Evolutionary conservation across 2,113 vertebrate genomes (phyloP), one percentile per base, ranked within the genome.

Genomic region (Oryzias melastigma): DNA sequence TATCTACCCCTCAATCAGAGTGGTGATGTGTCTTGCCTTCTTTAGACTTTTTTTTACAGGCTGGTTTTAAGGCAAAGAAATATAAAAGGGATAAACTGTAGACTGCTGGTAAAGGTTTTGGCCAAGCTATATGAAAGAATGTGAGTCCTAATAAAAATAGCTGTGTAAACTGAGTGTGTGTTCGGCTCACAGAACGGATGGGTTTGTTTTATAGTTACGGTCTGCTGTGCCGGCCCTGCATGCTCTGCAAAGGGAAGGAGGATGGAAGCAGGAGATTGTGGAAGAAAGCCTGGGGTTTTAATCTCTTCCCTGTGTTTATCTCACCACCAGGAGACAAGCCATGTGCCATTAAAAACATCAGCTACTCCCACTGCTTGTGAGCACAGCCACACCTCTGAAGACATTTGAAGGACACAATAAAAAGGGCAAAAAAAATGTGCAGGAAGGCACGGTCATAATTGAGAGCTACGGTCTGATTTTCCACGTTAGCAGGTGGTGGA

Each of bases 301-400:
- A 87, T 88, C 85, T 83, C 84, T 84, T 86, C 75, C 76, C 85
- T 60, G 49, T 89, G 79, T 85, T 89, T 84, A 89, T 88, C 89
- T 85, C 79, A 49, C 82, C 87, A 88, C 87, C 81, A 83, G 75
- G 85, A 88, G 82, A 84, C 79, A 83, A 86, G 85, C 83, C 76
- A 25, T 72, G 75, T 83, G 87, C 89, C 87, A 88, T 91, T 90
- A 89, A 89, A 87, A 88, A 84, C 86, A 75, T 79, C 84, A 83
- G 85, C 85, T 84, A 68, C 80, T 85, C 87, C 85, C 75, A 85
- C 82, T 75, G 78, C 52, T 78, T 78, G 69, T 68, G 73, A 77
- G 73, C 73, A 19, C 42, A 25, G 77, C 62, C 48, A 62, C 82
- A 80, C 77, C 85, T 82, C 78, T 72, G 76, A 80, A 82, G 85